These are phyloP conservation scores for Troides helena DNA, from an alignment of 2,888 invertebrate genomes.

Conservation along the genomic window DNA sequence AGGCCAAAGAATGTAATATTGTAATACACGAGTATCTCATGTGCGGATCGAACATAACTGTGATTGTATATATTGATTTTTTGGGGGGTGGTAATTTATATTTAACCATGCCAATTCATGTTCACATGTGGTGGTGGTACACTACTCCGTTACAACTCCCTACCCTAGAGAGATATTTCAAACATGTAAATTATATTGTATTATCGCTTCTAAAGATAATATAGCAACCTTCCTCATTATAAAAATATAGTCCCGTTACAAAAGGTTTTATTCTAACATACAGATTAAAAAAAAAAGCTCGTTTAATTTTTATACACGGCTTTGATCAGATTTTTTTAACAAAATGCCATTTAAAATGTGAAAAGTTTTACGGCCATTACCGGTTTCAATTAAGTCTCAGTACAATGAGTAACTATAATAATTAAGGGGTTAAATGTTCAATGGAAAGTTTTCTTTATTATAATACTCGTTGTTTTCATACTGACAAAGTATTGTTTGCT, in stretches of 20 bases:
- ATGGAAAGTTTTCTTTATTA: constrained; percentile 1
- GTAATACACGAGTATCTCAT: too few species aligned
- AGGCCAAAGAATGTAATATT: too few species aligned
- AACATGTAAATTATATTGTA: background rate
- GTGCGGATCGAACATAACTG: too few species aligned
- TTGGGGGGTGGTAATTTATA: too few species aligned
- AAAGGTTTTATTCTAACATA: background rate
- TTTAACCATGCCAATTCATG: too few species aligned
- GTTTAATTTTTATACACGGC: background rate
- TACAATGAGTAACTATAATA: constrained; percentile 25
- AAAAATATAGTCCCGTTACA: background rate
- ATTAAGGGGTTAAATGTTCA: constrained; percentile 20
- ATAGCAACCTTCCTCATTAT: background rate
- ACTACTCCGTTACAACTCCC: too few species aligned
- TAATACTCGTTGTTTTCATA: background rate
- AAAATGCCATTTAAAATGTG: constrained; percentile 17
- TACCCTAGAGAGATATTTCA: too few species aligned
- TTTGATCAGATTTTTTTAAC: background rate
- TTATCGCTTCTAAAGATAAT: background rate
- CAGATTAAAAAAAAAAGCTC: background rate
- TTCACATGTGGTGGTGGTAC: too few species aligned
- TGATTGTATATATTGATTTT: too few species aligned
- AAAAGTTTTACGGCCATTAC: constrained; percentile 23
- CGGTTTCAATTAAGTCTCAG: constrained; percentile 22
- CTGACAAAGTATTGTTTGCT: background rate